Conservation (phyloP, 2,888 invertebrate genomes). For the Drosophila mettleri region DNA sequence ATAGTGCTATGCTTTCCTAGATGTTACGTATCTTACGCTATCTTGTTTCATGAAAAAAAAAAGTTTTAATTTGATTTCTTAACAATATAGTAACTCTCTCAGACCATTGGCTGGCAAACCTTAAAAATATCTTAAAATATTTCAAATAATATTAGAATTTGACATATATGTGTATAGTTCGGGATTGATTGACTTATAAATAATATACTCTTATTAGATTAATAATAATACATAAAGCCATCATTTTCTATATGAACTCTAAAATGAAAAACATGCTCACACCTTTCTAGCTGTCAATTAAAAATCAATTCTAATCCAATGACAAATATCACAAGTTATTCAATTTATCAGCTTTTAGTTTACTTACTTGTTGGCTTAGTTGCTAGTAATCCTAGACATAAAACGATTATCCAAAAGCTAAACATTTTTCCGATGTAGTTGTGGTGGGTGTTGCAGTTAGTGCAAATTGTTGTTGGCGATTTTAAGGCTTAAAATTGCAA, state of each 20-base stretch:
- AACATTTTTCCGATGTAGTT: constrained; percentile 74
- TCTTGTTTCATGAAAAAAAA: no score
- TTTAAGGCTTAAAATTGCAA: constrained; percentile 33
- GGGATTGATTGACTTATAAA: no score
- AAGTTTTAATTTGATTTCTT: no score
- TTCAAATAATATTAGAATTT: no score
- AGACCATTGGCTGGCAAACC: no score
- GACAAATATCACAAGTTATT: neutral
- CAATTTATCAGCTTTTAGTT: neutral
- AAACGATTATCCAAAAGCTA: constrained; percentile 84
- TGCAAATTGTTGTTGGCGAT: constrained; percentile 17
- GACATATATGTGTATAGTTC: no score
- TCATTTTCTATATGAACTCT: no score
- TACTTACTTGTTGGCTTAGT: constrained; percentile 83
- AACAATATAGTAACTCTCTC: neutral
- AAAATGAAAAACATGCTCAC: no score
- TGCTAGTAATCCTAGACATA: constrained; percentile 83
- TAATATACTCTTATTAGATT: no score
- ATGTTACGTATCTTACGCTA: neutral
- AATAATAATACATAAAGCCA: no score
- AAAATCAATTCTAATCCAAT: neutral
- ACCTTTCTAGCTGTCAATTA: neutral
- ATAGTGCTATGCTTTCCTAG: neutral
- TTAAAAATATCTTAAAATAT: no score
- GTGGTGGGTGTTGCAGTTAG: constrained; percentile 22